Evolutionary conservation across 2,888 invertebrate species (phyloP).

Genomic region (Elaeidobius kamerunicus): DNA sequence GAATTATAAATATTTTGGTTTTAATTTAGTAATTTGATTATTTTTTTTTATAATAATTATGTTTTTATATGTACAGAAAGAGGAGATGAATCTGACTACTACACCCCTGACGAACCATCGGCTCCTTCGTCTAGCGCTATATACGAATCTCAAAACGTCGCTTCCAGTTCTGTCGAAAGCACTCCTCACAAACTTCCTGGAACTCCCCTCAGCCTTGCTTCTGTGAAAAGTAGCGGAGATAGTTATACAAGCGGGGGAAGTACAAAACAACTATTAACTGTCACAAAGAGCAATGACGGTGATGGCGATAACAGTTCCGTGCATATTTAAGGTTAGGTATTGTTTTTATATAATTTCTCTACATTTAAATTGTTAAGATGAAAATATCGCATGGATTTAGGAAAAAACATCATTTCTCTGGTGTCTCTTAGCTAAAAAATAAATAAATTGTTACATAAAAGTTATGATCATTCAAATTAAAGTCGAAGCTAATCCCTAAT

Average conservation of each 20-base stretch:
- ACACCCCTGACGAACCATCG: constrained; percentile 72
- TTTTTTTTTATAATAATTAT: too few species aligned
- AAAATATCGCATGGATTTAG: too few species aligned
- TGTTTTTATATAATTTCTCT: not conserved
- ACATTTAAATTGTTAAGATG: not conserved
- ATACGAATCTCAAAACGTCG: constrained; percentile 44
- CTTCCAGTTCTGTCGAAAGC: constrained; percentile 46
- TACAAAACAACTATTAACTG: constrained; percentile 66
- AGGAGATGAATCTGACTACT: constrained; percentile 74
- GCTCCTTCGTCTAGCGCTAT: constrained; percentile 62
- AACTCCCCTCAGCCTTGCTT: constrained; percentile 66
- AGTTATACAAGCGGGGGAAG: constrained; percentile 82
- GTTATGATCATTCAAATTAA: too few species aligned
- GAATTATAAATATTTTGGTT: too few species aligned
- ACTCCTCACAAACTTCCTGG: constrained; percentile 54
- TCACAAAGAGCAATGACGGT: constrained; percentile 44
- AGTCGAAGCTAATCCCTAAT: too few species aligned
- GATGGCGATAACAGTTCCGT: constrained; percentile 41
- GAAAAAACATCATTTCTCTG: too few species aligned
- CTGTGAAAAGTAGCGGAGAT: constrained; percentile 73
- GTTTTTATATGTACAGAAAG: too few species aligned
- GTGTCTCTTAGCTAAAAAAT: too few species aligned
- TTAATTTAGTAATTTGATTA: too few species aligned
- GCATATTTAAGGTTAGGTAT: constrained; percentile 37
- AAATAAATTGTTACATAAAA: too few species aligned